Base-by-base conservation (phyloP, 30 jellyfish, hydroid and myxozoan genomes). In the Cassiopea xamachana region DNA sequence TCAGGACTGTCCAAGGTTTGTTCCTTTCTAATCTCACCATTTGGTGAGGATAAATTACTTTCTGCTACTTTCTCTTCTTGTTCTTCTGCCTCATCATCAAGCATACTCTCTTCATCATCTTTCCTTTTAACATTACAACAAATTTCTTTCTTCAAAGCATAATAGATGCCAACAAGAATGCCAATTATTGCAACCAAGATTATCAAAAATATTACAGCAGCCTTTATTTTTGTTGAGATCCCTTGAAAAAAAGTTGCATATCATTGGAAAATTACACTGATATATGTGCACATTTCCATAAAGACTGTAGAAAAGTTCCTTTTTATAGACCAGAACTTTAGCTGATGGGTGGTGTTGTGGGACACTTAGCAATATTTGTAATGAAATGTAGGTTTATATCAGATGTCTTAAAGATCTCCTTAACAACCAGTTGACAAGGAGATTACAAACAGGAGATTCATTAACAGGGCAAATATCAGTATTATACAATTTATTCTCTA, bases 171-270 rank as follows among this genome's bases (percentile, higher is more conserved):
- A 1, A 78, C 97, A 61, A 94, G 90, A 13, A 90, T 27, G 6
- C 93, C 93, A 7, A 94, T 84, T 6, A 91, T 58, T n/a, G 72
- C 94, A 45, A 68, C 67, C 60, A 94, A 43, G 17, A 87, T 92
- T 7, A 70, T 87, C 73, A 94, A 91, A 75, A 94, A 94, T 68
- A 94, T 91, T 51, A 94, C 85, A 67, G 98, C 98, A 16, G 92
- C 87, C 64, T 86, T 81, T 84, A 89, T 87, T 49, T 91, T 75
- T 17, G 79, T 80, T 16, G 97, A 46, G 67, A 93, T 80, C 46
- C 82, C 97, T 89, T 64, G 51, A 72, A 80, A 77, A 58, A 48
- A 27, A 78, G 17, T 12, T 51, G 70, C 85, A 75, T 7, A 15
- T 46, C 47, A 47, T 13, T 4, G 6, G 27, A 10, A 10, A 6